Base-by-base conservation (phyloP, 64 coral and sea anemone genomes). In the Stichodactyla helianthus region DNA sequence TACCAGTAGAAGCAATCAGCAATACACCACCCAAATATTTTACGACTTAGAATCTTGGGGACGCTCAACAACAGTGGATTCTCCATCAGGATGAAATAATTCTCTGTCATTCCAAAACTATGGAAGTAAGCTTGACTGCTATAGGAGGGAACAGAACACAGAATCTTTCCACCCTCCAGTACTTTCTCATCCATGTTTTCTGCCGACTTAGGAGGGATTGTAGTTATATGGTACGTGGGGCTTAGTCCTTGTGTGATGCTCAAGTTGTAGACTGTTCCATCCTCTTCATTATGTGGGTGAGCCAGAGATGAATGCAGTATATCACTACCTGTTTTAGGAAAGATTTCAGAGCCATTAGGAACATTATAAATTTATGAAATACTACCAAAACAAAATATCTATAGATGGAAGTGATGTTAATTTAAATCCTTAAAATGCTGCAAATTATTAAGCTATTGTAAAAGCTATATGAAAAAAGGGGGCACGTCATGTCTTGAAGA, bases 101-200 rank as follows among this genome's bases (percentile, higher is more conserved):
- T 93, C 53, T 97, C 91, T 64, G 95, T 97, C 86, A 97, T 68
- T 10, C 80, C 91, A 86, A 97, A 97, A 55, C 95, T 93, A 61
- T 97, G 95, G 16, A 90, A 27, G 62, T 97, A 97, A 26, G 88
- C 82, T 14, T 85, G 67, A 26, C 76, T 78, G 15, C 71, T 58
- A 6, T 89, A 79, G 6, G 95, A 86, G n/a, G 89, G 68, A 63
- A 98, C 91, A 44, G 77, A 84, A 83, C 82, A 91, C 59, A 94
- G 67, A 14, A 88, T 78, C 63, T 89, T 98, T 57, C 89, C 92
- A 54, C 89, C 92, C 19, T 94, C 89, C 23, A 94, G 76, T 71
- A 89, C 77, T 7, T 91, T 77, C 59, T 91, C 95, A 54, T 59
- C 83, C 15, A 11, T 6, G 10, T 88, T 79, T 12, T 76, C 79